These are phyloP conservation scores for Uria aalge DNA, from an alignment of 2,113 vertebrate species.

Conservation along the genomic window DNA sequence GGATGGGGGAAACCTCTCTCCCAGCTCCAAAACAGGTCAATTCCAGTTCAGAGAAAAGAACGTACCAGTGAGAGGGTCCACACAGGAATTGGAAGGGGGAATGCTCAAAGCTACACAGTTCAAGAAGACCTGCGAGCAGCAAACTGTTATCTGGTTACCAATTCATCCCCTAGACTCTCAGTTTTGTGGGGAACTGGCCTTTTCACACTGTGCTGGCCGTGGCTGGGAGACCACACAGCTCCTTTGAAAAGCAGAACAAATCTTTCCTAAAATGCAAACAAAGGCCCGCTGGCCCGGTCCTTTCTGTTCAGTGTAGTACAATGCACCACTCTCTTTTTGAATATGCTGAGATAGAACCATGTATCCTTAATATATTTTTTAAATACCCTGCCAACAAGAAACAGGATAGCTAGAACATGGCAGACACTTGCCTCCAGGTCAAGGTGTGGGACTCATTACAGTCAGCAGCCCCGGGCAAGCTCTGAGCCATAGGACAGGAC, in stretches of 20 bases:
- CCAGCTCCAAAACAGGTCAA: neutral
- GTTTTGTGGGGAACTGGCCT: neutral
- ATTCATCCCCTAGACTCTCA: neutral
- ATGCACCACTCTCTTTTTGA: rapidly evolving
- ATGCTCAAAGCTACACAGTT: neutral
- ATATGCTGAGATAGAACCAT: rapidly evolving
- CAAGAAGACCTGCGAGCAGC: neutral
- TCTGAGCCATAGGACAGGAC: neutral
- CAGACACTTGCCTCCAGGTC: neutral
- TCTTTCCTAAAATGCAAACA: neutral
- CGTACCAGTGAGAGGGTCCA: neutral
- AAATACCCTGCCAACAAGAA: neutral
- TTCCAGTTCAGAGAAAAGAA: neutral
- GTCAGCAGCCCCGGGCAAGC: neutral
- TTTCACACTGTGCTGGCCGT: neutral
- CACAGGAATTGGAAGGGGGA: rapidly evolving
- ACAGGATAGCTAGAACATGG: neutral
- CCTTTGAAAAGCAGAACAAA: neutral
- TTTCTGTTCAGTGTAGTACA: neutral
- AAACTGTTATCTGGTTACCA: neutral
- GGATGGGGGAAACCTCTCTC: neutral
- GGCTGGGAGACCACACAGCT: neutral
- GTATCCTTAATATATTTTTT: neutral
- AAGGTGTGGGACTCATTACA: neutral
- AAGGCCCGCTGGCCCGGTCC: neutral